Base-by-base conservation (phyloP, 1,140 invertebrate species). In the Zaprionus lachaisei region DNA sequence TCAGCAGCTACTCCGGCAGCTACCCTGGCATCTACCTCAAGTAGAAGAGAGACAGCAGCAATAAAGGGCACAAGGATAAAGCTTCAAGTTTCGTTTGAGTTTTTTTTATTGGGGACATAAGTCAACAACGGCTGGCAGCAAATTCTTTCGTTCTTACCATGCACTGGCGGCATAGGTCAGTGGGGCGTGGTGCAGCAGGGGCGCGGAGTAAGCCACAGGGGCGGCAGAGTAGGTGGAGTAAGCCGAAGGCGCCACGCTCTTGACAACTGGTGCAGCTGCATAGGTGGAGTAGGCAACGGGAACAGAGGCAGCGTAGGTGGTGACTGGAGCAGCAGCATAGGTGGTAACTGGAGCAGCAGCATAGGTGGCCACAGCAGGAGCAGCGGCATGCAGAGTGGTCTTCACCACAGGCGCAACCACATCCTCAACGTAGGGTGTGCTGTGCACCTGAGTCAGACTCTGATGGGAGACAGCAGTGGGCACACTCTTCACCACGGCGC, bases 391-490 rank as follows among this genome's bases (percentile, higher is more conserved):
- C n/a, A 91, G 28, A 2, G 80, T 80, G 51, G 90, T 91, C 71
- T 76, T 79, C 20, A 91, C 86, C 41, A 90, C 84, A 15, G 87
- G 90, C 37, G 85, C 92, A 7, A 89, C 81, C 58, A 91, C 83
- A 79, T 91, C 87, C 75, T 91, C 78, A 17, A 91, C 68, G 1
- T 83, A 69, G 0, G 87, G 83, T 4, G 80, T 79, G 72, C 73
- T 82, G 68, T 92, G 91, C 61, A 92, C 87, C 69, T 91, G 86
- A 57, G 91, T 91, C 1, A 83, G 77, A 24, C 93, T 93, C 80
- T 94, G 94, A 71, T 94, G 94, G 17, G 93, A 94, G 12, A 94
- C 92, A 38, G 92, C 92, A 14, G 93, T 93, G 68, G 92, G 91
- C 68, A 93, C 91, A n/a, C 92, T 92, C 51, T 93, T 87, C 1